These are phyloP conservation scores for Anarhynchus alexandrinus DNA, from an alignment of 2,113 vertebrate genomes.

Conservation along the genomic window DNA sequence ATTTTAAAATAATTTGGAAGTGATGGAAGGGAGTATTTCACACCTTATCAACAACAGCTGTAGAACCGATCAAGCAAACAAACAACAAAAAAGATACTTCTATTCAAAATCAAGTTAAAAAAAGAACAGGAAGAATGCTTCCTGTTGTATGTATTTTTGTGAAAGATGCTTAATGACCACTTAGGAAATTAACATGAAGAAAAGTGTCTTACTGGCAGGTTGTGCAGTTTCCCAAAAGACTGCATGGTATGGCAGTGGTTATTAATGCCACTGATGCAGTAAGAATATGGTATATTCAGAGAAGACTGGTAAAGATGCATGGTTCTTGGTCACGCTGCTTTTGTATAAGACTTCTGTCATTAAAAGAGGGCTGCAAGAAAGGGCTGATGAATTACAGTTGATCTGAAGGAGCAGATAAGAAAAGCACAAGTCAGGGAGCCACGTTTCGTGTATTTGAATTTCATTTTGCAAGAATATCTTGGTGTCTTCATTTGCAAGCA, in stretches of 20 bases:
- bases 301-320: background rate
- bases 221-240: background rate
- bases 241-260: background rate
- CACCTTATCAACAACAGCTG: background rate
- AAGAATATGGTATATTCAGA: background rate
- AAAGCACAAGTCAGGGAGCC: background rate
- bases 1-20: background rate
- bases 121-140: background rate
- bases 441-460: background rate
- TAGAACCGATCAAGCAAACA: background rate
- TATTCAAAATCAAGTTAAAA: background rate
- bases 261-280: background rate
- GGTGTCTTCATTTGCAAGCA: background rate
- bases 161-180: background rate
- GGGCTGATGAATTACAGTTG: background rate
- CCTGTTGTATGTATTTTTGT: background rate
- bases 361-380: background rate
- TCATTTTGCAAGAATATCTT: background rate
- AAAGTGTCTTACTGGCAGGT: background rate
- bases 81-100: background rate
- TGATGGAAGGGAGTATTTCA: background rate
- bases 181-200: background rate
- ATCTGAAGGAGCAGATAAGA: background rate
- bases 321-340: background rate
- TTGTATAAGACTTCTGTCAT: background rate